Conservation (phyloP, 2,797 vertebrate species). For the Pelochelys cantorii region DNA sequence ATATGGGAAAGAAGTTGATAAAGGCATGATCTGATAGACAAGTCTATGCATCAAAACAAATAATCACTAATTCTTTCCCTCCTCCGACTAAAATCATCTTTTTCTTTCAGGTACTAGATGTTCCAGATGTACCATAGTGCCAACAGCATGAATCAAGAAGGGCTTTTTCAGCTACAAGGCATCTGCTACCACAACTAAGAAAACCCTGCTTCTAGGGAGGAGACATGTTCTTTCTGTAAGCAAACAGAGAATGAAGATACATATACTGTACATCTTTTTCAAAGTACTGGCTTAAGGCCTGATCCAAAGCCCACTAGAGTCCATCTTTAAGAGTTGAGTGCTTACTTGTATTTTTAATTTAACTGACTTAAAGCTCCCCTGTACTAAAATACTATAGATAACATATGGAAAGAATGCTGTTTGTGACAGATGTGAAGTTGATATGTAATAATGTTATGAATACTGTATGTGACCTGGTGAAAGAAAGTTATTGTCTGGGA, state of each 20-base stretch:
- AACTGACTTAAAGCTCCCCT: neutral
- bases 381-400: conserved; percentile 17
- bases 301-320: neutral
- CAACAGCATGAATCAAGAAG: too few species aligned
- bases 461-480: neutral
- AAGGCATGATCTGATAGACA: neutral
- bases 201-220: neutral
- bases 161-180: neutral
- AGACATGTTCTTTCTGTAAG: neutral
- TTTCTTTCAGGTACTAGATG: neutral
- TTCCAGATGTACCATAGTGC: neutral
- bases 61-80: neutral
- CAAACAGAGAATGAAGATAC: neutral
- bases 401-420: neutral
- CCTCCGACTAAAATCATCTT: neutral
- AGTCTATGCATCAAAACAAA: neutral
- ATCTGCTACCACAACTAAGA: neutral
- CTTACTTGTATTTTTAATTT: neutral
- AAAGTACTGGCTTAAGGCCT: neutral
- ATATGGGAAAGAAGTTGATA: neutral
- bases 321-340: neutral
- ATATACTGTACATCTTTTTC: neutral
- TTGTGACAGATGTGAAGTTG: neutral
- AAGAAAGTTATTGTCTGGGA: neutral
- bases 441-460: neutral